These are phyloP conservation scores for Sebastolobus altivelis DNA, from an alignment of 2,797 vertebrate species.

Conservation along the genomic window DNA sequence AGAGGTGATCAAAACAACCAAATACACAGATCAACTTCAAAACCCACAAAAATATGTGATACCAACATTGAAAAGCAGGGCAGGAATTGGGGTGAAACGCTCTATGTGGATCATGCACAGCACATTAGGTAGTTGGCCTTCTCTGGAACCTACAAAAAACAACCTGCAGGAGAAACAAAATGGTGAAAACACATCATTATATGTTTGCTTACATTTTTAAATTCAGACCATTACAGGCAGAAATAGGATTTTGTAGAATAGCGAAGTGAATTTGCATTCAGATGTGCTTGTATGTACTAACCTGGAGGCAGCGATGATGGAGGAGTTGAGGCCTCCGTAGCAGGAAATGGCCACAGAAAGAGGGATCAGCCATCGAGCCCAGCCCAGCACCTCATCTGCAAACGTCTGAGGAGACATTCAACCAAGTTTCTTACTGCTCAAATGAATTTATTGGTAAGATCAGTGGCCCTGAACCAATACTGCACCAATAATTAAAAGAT, in stretches of 20 bases:
- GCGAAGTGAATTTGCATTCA: background rate
- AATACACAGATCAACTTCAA: background rate
- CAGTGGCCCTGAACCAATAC: background rate
- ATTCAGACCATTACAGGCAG: background rate
- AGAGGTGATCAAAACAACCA: background rate
- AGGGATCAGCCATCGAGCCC: conserved; percentile 88
- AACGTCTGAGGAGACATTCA: conserved; percentile 81
- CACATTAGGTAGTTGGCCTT: conserved; percentile 87
- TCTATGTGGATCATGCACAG: conserved; percentile 89
- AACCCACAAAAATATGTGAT: background rate
- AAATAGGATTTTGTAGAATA: background rate
- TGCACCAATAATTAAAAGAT: background rate
- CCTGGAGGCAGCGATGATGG: conserved; percentile 90
- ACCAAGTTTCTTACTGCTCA: background rate
- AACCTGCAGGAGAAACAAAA: conserved; percentile 74
- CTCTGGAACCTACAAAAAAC: conserved; percentile 89
- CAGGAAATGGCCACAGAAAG: conserved; percentile 90
- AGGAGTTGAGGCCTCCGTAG: conserved; percentile 89
- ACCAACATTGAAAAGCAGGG: conserved; percentile 88
- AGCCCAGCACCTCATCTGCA: conserved; percentile 86
- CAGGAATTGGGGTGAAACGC: conserved; percentile 88
- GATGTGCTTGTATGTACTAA: conserved; percentile 42
- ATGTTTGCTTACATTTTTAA: background rate
- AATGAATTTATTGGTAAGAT: background rate
- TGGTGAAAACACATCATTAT: background rate